Percentiles rank a stretch among this genome's conserved stretches.
Conservation (phyloP, 2,797 vertebrate species). For the Yasuhikotakia modesta region DNA sequence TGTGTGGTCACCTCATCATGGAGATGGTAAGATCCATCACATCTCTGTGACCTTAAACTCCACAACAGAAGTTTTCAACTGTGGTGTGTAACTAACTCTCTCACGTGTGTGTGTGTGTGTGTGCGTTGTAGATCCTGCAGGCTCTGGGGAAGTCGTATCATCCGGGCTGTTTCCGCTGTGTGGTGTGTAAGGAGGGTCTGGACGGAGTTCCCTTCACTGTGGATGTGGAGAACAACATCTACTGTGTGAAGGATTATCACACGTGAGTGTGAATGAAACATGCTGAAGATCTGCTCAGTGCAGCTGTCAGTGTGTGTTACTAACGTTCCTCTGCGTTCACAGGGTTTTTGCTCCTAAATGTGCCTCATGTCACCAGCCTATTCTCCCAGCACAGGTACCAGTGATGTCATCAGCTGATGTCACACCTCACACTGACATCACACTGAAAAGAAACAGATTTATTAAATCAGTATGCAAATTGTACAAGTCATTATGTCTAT, state of each 20-base stretch:
- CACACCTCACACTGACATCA: too few species aligned
- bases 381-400: constrained; percentile 95
- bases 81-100: too few species aligned
- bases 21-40: constrained; percentile 99
- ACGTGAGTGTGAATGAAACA: constrained; percentile 79
- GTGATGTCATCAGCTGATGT: too few species aligned
- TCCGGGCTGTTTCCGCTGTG: constrained; percentile 96
- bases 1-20: constrained; percentile 99
- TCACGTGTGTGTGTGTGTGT: constrained; percentile 52
- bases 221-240: constrained; percentile 96
- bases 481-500: too few species aligned
- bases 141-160: constrained; percentile 97
- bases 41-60: too few species aligned
- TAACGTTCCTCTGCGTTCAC: constrained; percentile 28
- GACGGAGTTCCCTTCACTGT: constrained; percentile 98
- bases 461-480: too few species aligned
- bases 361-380: constrained; percentile 94
- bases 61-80: too few species aligned
- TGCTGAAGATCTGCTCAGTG: too few species aligned
- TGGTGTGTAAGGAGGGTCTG: constrained; percentile 94
- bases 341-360: constrained; percentile 99
- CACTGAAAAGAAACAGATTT: too few species aligned
- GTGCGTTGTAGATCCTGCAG: constrained; percentile 87
- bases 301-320: not conserved
- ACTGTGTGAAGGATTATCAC: constrained; percentile 98